Conservation (phyloP, 1,140 invertebrate genomes). For the Drepana arcuata region DNA sequence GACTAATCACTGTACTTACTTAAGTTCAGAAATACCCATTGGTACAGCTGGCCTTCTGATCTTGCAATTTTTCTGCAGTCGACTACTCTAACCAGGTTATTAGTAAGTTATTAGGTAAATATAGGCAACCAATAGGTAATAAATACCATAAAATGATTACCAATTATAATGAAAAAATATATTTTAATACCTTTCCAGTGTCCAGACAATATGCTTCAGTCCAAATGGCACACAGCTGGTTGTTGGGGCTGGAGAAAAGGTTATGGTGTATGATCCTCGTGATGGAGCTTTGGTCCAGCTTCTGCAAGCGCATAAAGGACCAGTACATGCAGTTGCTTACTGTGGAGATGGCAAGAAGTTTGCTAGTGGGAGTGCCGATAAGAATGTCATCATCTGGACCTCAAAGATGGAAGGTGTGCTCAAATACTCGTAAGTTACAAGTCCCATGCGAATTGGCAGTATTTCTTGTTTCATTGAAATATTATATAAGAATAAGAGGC, state of each 20-base stretch:
- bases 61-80: too few species aligned
- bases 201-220: constrained; percentile 95
- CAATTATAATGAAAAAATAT: too few species aligned
- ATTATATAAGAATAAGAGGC: too few species aligned
- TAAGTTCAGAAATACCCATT: too few species aligned
- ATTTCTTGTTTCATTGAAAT: too few species aligned
- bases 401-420: constrained; percentile 96
- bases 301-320: constrained; percentile 96
- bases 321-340: constrained; percentile 94
- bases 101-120: too few species aligned
- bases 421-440: constrained; percentile 92
- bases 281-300: constrained; percentile 94
- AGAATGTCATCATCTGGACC: constrained; percentile 99
- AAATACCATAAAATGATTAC: too few species aligned
- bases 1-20: too few species aligned
- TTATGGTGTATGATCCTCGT: constrained; percentile 94
- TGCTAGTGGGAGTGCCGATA: constrained; percentile 97
- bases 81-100: too few species aligned
- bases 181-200: constrained; percentile 75
- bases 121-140: too few species aligned
- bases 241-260: constrained; percentile 92
- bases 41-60: too few species aligned
- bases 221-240: constrained; percentile 95
- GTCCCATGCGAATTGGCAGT: too few species aligned
- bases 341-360: constrained; percentile 96